These are phyloP conservation scores for Chaetodon trifasciatus DNA, from an alignment of 2,797 vertebrate genomes.

Conservation along the genomic window DNA sequence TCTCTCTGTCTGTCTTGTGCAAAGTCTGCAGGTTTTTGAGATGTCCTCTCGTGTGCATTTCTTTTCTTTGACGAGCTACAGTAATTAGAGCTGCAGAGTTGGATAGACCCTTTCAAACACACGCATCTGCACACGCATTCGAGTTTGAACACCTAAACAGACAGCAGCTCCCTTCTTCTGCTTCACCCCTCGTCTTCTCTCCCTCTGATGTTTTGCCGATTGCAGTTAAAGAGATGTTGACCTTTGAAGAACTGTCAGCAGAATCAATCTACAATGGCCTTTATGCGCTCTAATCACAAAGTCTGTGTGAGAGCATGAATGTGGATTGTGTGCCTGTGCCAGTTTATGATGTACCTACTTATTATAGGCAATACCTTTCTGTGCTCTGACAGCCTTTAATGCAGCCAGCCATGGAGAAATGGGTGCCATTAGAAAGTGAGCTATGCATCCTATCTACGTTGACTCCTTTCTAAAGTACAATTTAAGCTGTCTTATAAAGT, in stretches of 20 bases:
- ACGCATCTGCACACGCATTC: not conserved
- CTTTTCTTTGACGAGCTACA: constrained; percentile 42
- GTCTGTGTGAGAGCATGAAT: constrained; percentile 11
- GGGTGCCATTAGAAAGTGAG: constrained; percentile 33
- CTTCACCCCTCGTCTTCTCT: constrained; percentile 4
- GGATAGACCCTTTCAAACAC: constrained; percentile 39
- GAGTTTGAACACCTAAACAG: constrained; percentile 15
- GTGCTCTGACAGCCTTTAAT: constrained; percentile 36
- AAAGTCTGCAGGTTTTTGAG: constrained; percentile 49
- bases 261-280: constrained; percentile 58
- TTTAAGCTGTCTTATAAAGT: constrained; percentile 1
- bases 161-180: constrained; percentile 14
- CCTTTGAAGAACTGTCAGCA: constrained; percentile 62
- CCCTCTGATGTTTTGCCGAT: constrained; percentile 44
- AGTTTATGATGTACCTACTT: constrained; percentile 49
- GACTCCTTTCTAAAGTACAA: not conserved
- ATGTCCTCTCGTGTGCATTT: constrained; percentile 26
- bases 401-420: constrained; percentile 35
- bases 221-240: constrained; percentile 61
- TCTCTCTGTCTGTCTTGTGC: constrained; percentile 23
- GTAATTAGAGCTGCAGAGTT: constrained; percentile 52
- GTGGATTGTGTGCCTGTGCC: constrained; percentile 22
- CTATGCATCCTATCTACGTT: not conserved
- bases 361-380: constrained; percentile 32
- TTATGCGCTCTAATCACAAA: constrained; percentile 49